phyloP scores from a whole-genome alignment of 2,113 vertebrate genomes.

The Pipra filicauda region DNA sequence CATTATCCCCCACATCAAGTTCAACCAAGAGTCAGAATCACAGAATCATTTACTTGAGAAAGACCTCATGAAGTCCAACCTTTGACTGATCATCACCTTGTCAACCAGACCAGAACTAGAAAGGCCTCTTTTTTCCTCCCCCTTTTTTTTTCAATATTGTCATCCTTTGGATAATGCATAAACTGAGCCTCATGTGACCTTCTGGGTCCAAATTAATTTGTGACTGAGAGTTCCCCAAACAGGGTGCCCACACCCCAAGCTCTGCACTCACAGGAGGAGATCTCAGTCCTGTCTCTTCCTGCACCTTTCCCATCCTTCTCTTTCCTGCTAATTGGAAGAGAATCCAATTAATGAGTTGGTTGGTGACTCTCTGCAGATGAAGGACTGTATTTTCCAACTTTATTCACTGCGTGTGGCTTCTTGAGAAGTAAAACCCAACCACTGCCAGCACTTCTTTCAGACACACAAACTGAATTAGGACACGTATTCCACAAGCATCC shows the following conservation, averaged over 20 bases:
- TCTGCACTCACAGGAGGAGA: not conserved
- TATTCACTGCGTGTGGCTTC: not conserved
- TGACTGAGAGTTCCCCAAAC: not conserved
- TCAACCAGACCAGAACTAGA: not conserved
- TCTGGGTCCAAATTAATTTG: not conserved
- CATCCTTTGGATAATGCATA: not conserved
- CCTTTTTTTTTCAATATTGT: not conserved
- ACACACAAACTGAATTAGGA: not conserved
- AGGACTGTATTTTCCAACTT: not conserved
- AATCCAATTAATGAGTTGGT: rapidly evolving
- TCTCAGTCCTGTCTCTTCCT: not conserved
- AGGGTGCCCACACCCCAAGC: not conserved
- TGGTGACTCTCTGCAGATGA: not conserved
- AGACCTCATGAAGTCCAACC: not conserved
- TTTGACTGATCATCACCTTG: not conserved
- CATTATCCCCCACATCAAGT: rapidly evolving
- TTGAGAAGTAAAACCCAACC: not conserved
- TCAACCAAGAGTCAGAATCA: not conserved
- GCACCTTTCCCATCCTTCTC: not conserved
- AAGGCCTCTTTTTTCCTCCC: not conserved
- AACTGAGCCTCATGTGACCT: rapidly evolving
- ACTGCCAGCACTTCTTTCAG: rapidly evolving
- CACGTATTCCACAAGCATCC: not conserved
- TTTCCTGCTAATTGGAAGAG: not conserved
- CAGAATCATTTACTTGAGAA: not conserved